Evolutionary conservation across 2,888 invertebrate species (phyloP).

Genomic region (Agrotis exclamationis): DNA sequence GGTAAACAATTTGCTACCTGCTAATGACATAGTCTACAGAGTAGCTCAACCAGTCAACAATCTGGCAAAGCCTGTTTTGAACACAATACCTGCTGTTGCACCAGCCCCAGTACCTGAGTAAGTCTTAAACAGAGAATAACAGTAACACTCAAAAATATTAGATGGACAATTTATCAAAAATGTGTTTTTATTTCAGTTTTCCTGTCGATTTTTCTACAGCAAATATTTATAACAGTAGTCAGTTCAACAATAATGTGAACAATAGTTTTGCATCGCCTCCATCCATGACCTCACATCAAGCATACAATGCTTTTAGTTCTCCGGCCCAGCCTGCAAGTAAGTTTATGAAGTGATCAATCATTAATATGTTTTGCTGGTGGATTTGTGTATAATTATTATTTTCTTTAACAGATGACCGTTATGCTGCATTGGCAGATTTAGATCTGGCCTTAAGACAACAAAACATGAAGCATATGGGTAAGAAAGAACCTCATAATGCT

Average conservation of each 20-base stretch:
- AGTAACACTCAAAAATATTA: background rate
- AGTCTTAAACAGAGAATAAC: constrained; percentile 63
- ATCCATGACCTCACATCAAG: constrained; percentile 84
- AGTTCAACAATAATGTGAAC: constrained; percentile 82
- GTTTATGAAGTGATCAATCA: constrained; percentile 55
- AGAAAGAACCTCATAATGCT: constrained; percentile 58
- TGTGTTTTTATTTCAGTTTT: constrained; percentile 86
- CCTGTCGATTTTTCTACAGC: constrained; percentile 94
- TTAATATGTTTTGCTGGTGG: background rate
- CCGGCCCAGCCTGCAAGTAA: constrained; percentile 79
- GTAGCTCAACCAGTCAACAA: constrained; percentile 82
- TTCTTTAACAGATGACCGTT: constrained; percentile 94
- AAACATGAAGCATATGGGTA: constrained; percentile 88
- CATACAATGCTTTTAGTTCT: constrained; percentile 80
- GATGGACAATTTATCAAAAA: background rate
- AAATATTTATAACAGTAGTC: constrained; percentile 93
- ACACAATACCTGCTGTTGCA: constrained; percentile 65
- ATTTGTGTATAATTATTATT: background rate
- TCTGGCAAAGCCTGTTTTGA: constrained; percentile 75
- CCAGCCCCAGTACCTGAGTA: constrained; percentile 85
- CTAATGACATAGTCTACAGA: constrained; percentile 78
- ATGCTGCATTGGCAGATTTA: constrained; percentile 98
- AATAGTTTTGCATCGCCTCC: constrained; percentile 79
- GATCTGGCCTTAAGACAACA: constrained; percentile 94
- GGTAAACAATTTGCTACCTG: constrained; percentile 76